Evolutionary conservation across 1,140 invertebrate genomes (phyloP), one percentile per base, ranked within the genome.

Genomic region (Drosophila sp.): DNA sequence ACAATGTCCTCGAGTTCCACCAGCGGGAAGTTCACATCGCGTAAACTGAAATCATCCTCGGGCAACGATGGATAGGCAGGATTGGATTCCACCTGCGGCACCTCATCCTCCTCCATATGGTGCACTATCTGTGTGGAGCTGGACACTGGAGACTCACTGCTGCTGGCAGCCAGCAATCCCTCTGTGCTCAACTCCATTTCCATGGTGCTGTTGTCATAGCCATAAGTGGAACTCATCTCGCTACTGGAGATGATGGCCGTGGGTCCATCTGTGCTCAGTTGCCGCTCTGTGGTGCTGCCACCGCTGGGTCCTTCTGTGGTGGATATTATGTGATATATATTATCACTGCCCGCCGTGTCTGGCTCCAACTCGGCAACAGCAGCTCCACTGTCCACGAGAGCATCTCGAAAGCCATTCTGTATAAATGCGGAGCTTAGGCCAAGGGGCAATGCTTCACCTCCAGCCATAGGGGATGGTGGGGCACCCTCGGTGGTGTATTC

Each of bases 291-390:
- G 27, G 43, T 70, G 5, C 53, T 36, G 54, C 41, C 71, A 18
- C 38, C 50, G 4, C 67, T 62, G 1, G 90, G 90, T 40, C 90
- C 90, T 21, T 84, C 82, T 9, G 90, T 91, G 11, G 90, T 91
- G n/a, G 89, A 78, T 27, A 91, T 91, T 2, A 91, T 91, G 41
- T 86, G 90, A 53, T 91, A 91, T 18, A 91, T 89, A 40, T 89
- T 90, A 36, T 91, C 82, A 34, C 90, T 91, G 25, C 86, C 90
- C 0, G 90, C 82, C 0, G 90, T 90, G 0, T 91, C 90, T 0
- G 90, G 86, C 5, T 91, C 90, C n/a, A 79, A 32, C 6, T 90
- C 86, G 0, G 13, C 56, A 0, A 14, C 43, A 11, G 9, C 29
- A 41, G 40, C 16, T 8, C 11, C 3, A 50, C 11, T 51, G 0